A percentile compares a stretch with the other conserved stretches of the same genome.
Conservation (phyloP, 2,113 vertebrate genomes). For the Micromys minutus region DNA sequence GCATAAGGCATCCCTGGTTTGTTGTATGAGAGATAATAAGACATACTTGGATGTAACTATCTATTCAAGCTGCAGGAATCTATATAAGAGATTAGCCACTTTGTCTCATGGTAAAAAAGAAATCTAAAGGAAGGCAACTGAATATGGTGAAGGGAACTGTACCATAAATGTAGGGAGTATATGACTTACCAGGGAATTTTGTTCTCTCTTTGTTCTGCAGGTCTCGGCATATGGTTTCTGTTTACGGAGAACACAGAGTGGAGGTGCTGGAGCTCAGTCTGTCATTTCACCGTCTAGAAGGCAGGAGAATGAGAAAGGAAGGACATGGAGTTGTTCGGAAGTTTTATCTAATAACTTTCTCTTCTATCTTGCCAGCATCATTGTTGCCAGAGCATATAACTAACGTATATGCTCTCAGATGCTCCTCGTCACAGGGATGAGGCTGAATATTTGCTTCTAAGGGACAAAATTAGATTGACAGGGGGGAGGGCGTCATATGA, state of each 20-base stretch:
- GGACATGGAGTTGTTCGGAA: not conserved
- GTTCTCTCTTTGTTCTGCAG: not conserved
- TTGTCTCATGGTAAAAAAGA: not conserved
- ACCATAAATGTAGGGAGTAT: not conserved
- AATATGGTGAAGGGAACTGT: not conserved
- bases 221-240: not conserved
- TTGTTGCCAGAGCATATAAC: not conserved
- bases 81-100: not conserved
- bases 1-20: not conserved
- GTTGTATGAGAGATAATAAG: not conserved
- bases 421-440: not conserved
- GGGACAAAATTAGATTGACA: too few species aligned
- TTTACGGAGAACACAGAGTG: not conserved
- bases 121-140: not conserved
- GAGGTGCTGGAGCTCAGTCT: not conserved
- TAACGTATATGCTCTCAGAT: not conserved
- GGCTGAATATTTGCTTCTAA: not conserved
- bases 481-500: not conserved
- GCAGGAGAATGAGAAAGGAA: conserved; percentile 6
- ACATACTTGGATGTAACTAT: not conserved
- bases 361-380: not conserved
- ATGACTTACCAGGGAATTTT: not conserved
- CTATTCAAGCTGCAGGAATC: not conserved
- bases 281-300: not conserved
- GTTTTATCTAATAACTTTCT: not conserved